phyloP scores from a whole-genome alignment of 92 coral and sea anemone species.

The Palythoa caribaeorum region DNA sequence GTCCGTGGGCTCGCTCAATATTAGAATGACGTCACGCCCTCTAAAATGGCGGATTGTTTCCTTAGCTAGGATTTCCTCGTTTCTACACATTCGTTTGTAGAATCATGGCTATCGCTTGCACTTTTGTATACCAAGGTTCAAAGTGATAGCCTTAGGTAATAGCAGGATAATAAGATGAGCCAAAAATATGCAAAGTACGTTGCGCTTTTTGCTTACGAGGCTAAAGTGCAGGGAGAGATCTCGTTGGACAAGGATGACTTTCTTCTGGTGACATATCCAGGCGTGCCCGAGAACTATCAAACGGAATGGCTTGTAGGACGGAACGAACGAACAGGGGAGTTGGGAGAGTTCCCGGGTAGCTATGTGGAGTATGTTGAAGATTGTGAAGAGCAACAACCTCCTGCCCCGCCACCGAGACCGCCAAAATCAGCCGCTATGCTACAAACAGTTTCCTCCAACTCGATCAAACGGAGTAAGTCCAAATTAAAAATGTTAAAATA shows the following conservation, averaged over 20 bases:
- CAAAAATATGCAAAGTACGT: conserved; percentile 87
- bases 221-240: conserved; percentile 83
- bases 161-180: conserved; percentile 61
- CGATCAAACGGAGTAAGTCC: not conserved
- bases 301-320: conserved; percentile 85
- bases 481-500: not conserved
- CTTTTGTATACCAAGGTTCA: not conserved
- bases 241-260: conserved; percentile 78
- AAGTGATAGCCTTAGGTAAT: not conserved
- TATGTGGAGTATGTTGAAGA: conserved; percentile 89
- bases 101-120: conserved; percentile 27
- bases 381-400: conserved; percentile 68
- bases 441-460: not conserved
- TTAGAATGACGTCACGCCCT: conserved; percentile 45
- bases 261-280: conserved; percentile 82
- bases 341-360: conserved; percentile 93
- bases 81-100: conserved; percentile 1
- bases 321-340: conserved; percentile 78
- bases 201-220: conserved; percentile 73
- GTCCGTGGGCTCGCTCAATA: conserved; percentile 26
- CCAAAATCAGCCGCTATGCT: conserved; percentile 48
- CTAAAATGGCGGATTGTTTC: conserved; percentile 45
- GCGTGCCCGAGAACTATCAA: conserved; percentile 53
- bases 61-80: conserved; percentile 38
- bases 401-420: conserved; percentile 79